A percentile compares a stretch with the other conserved stretches of the same genome.
These are phyloP conservation scores for Schizopygopsis pylzovi DNA, from an alignment of 2,797 vertebrate species.

Conservation along the genomic window DNA sequence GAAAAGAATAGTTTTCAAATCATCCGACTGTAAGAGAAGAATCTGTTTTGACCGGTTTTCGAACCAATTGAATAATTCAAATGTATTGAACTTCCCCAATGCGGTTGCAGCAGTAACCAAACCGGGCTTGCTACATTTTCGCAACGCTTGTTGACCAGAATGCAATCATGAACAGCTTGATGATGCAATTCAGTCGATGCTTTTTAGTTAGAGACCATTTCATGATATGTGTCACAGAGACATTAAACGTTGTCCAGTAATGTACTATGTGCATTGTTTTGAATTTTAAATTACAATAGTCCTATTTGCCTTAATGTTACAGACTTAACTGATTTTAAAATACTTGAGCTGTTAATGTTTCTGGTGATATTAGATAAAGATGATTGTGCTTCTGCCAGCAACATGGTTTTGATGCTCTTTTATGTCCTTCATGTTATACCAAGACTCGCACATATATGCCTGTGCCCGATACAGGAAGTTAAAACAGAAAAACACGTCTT, in stretches of 20 bases:
- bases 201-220: neutral
- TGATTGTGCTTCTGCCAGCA: neutral
- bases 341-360: neutral
- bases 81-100: neutral
- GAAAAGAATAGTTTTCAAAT: neutral
- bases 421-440: neutral
- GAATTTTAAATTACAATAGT: neutral
- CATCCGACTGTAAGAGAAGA: neutral
- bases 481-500: neutral
- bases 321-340: neutral
- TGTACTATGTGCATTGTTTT: neutral
- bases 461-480: neutral
- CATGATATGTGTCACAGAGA: neutral
- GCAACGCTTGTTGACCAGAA: neutral
- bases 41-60: neutral
- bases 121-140: conserved; percentile 8
- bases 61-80: neutral
- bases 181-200: neutral
- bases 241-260: neutral
- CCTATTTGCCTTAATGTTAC: neutral
- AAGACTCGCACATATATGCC: too few relatives aligned
- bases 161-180: neutral
- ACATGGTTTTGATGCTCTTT: neutral
- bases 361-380: neutral
- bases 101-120: conserved; percentile 6